Evolutionary conservation across 2,113 vertebrate species (phyloP).

Genomic region (Rattus norvegicus): DNA sequence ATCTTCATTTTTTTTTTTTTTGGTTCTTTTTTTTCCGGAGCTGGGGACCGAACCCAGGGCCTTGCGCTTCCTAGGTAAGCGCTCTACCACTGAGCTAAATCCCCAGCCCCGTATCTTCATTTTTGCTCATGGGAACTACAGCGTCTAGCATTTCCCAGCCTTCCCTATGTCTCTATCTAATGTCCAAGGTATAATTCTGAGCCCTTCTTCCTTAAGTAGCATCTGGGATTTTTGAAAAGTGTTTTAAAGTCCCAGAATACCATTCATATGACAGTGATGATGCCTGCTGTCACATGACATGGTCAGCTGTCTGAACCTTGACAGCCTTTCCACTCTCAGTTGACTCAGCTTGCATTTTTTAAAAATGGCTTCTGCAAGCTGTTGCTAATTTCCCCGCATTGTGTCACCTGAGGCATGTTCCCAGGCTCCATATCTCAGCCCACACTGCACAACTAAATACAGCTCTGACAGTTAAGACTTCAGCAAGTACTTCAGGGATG

Average conservation of each 20-base stretch:
- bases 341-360: neutral
- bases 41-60: no score
- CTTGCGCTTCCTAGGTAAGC: no score
- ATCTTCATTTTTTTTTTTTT: constrained; percentile 2
- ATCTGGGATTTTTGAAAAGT: constrained; percentile 47
- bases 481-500: neutral
- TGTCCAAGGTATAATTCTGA: neutral
- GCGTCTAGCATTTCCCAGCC: neutral
- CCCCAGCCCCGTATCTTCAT: no score
- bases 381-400: neutral
- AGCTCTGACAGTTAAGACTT: neutral
- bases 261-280: neutral
- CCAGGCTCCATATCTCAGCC: constrained; percentile 2
- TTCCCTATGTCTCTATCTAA: neutral
- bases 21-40: no score
- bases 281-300: neutral
- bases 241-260: constrained; percentile 23
- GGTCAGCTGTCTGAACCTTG: neutral
- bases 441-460: neutral
- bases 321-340: neutral
- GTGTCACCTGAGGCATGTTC: neutral
- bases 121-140: neutral
- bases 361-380: constrained; percentile 4
- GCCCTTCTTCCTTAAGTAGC: constrained; percentile 1
- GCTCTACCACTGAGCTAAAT: no score